Conservation (phyloP, 2,113 vertebrate species). For the Mus spicilegus region DNA sequence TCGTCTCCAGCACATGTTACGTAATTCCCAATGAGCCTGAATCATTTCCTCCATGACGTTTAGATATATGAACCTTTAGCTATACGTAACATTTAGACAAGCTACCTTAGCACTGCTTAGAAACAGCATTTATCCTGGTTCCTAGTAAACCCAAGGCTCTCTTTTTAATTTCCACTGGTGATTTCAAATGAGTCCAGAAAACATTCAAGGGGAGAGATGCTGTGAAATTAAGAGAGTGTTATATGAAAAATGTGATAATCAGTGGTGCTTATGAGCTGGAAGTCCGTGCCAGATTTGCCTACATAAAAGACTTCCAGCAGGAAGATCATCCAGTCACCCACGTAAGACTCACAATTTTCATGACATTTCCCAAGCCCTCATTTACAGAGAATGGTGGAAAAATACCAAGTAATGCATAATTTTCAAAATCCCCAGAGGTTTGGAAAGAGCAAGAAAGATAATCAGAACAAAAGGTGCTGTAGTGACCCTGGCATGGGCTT, state of each 20-base stretch:
- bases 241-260: neutral
- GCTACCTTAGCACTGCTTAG: neutral
- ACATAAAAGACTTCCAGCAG: neutral
- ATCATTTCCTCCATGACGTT: neutral
- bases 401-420: slow-evolving; percentile 39
- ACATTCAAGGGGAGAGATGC: neutral
- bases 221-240: neutral
- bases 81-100: neutral
- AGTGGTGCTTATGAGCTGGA: neutral
- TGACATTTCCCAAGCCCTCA: slow-evolving; percentile 3
- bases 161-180: neutral
- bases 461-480: slow-evolving; percentile 45
- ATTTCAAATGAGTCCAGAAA: neutral
- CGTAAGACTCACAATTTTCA: slow-evolving; percentile 21
- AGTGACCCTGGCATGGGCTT: neutral
- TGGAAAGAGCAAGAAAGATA: slow-evolving; percentile 67
- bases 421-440: slow-evolving; percentile 48
- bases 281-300: neutral
- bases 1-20: neutral
- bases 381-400: slow-evolving; percentile 37
- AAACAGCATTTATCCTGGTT: neutral
- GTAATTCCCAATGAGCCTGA: neutral
- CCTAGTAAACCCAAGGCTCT: neutral
- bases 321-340: neutral
- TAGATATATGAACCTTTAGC: neutral